Evolutionary conservation across 2,888 invertebrate species (phyloP), one percentile per base, ranked within the genome.

Genomic region (Hipparchia sbordonii): DNA sequence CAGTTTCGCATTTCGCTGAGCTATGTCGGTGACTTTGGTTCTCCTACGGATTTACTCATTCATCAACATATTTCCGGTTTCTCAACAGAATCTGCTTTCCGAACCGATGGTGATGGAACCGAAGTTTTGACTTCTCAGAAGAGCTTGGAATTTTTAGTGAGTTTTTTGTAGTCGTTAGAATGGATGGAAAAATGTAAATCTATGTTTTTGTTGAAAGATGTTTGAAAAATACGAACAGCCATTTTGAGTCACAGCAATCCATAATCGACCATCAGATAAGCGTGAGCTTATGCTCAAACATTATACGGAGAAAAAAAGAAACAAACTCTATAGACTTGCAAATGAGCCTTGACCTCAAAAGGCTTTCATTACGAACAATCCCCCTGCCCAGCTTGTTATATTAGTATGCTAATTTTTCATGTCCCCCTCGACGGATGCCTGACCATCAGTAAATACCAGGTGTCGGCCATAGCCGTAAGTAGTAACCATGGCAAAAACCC

Each of bases 351-450:
- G 74, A 71, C 74, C 74, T 68, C 68, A 69, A 71, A 59, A 65
- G 71, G 10, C 60, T 68, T 69, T 63, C 71, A 69, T 74, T 62
- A 70, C 59, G 23, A 70, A 59, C 63, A 66, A 72, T 65, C 45
- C 60, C 59, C 66, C 23, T 46, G 33, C 65, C 54, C 59, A 67
- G 67, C 67, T 72, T 77, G 80, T 84, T 79, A 87, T 84, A 88
- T 89, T 86, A 87, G 82, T 83, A 90, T 90, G 90, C 86, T 87
- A 91, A 89, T 90, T 86, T 87, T 87, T 87, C 84, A 68, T 51
- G 74, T 74, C 62, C 72, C 80, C 78, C 75, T 74, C 74, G 73
- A 69, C 74, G 74, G 77, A 77, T 75, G 76, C 74, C 74, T 71
- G 76, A 75, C 74, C 76, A 78, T 80, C 78, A 77, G 79, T 80